Evolutionary conservation across 30 jellyfish, hydroid and myxozoan species (phyloP).

Genomic region (Clytia hemisphaerica): DNA sequence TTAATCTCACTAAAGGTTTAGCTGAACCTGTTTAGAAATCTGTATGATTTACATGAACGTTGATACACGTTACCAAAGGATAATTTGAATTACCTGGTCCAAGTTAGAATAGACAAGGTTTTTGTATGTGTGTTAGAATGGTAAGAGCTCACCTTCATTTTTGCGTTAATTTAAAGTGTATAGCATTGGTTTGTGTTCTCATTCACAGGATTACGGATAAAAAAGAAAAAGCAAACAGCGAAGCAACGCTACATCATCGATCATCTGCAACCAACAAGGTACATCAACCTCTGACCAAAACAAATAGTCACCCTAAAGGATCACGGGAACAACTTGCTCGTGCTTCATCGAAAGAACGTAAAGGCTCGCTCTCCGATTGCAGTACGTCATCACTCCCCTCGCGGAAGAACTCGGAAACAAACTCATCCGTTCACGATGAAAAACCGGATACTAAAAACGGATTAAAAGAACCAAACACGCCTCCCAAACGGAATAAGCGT

Average conservation of each 20-base stretch:
- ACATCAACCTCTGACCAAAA: constrained; percentile 11
- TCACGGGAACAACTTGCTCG: neutral
- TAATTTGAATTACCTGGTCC: too few species aligned
- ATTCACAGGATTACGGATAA: constrained; percentile 46
- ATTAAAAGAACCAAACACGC: constrained; percentile 13
- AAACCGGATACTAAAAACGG: constrained; percentile 12
- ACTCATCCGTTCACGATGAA: constrained; percentile 14
- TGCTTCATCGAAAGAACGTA: constrained; percentile 7
- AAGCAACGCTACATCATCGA: constrained; percentile 3
- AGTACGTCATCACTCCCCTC: constrained; percentile 36
- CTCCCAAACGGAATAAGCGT: constrained; percentile 5
- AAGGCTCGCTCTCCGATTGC: constrained; percentile 16
- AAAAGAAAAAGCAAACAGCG: constrained; percentile 35
- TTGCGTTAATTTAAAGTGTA: neutral
- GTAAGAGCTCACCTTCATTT: neutral
- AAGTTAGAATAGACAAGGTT: too few species aligned
- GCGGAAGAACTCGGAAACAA: constrained; percentile 26
- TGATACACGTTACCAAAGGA: too few species aligned
- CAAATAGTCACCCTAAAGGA: neutral
- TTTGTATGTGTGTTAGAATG: too few species aligned
- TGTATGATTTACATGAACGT: too few species aligned
- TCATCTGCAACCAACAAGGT: too few species aligned
- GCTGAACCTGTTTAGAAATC: too few species aligned
- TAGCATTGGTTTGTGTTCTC: neutral
- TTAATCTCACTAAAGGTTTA: too few species aligned